Conservation (phyloP, 1,140 invertebrate species). For the Bombus superbus region DNA sequence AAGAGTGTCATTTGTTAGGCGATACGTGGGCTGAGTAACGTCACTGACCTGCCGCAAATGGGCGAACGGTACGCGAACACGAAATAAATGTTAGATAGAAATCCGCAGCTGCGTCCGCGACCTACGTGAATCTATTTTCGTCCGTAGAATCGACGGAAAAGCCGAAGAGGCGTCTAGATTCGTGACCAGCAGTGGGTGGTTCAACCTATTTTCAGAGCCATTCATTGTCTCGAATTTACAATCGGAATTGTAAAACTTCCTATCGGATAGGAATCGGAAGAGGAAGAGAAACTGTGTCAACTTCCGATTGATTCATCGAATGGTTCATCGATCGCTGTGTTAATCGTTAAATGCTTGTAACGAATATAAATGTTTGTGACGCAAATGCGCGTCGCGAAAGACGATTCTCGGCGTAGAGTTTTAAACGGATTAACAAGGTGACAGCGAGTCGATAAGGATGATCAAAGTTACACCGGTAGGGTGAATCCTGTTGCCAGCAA, state of each 20-base stretch:
- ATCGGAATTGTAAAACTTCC: background rate
- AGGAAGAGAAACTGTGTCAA: background rate
- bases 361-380: too few relatives aligned
- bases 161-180: background rate
- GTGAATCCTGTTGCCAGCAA: background rate
- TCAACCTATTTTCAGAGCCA: conserved; percentile 23
- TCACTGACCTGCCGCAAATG: conserved; percentile 64
- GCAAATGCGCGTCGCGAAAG: background rate
- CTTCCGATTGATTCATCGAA: background rate
- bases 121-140: conserved; percentile 72
- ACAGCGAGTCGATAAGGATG: conserved; percentile 43
- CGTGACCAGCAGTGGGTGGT: conserved; percentile 13
- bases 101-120: conserved; percentile 55
- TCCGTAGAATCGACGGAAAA: conserved; percentile 26
- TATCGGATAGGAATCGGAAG: too few relatives aligned
- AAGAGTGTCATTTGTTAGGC: conserved; percentile 41
- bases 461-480: background rate
- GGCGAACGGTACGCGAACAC: conserved; percentile 49
- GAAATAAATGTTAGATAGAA: conserved; percentile 61
- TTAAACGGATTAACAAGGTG: background rate
- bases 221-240: background rate
- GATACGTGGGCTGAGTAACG: conserved; percentile 57
- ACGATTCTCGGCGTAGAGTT: background rate
- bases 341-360: background rate
- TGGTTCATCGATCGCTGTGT: background rate